A percentile compares a stretch with the other conserved stretches of the same genome.
phyloP scores from a whole-genome alignment of 2,797 vertebrate genomes.

The Buphagus erythrorhynchus region DNA sequence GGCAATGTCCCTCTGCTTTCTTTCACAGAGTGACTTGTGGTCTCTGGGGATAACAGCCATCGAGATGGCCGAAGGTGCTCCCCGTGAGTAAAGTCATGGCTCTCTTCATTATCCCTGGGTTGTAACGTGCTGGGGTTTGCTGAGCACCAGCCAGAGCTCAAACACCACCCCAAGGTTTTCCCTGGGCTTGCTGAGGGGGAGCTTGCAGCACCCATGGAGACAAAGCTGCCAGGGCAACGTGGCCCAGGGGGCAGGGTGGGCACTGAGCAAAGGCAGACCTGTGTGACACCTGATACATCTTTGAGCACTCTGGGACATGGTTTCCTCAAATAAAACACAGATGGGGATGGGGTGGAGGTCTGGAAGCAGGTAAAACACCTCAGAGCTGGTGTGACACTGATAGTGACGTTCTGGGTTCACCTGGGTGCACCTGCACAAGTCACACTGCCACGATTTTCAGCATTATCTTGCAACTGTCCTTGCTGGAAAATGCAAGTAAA shows the following conservation, averaged over 20 bases:
- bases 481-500: not conserved
- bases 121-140: not conserved
- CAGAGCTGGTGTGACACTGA: not conserved
- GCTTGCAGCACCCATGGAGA: rapidly evolving
- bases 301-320: not conserved
- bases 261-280: not conserved
- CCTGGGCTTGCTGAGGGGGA: not conserved
- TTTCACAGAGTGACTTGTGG: constrained; percentile 93
- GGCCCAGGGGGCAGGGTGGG: not conserved
- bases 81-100: constrained; percentile 85
- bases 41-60: constrained; percentile 96
- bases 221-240: not conserved
- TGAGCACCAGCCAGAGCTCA: rapidly evolving
- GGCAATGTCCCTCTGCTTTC: not conserved
- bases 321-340: not conserved
- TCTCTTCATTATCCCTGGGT: not conserved
- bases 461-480: rapidly evolving
- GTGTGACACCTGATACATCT: not conserved
- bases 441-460: rapidly evolving
- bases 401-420: not conserved
- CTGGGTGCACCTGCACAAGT: not conserved
- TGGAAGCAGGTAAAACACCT: not conserved
- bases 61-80: constrained; percentile 97
- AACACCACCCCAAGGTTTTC: not conserved
- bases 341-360: not conserved